Base-by-base conservation (phyloP, 2,113 vertebrate species). In the Mugil cephalus region DNA sequence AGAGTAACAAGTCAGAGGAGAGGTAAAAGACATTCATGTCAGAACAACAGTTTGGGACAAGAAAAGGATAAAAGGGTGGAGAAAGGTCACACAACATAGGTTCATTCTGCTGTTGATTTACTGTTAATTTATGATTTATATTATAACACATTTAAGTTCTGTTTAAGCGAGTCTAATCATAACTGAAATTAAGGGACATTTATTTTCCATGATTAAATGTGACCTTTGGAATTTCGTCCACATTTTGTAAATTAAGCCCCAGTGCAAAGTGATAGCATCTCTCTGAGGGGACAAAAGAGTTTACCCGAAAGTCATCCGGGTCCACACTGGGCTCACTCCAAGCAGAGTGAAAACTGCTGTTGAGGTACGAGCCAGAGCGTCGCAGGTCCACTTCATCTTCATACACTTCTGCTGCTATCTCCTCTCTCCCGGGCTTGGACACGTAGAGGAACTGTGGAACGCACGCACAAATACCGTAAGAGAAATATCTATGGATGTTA, bases 231-330 rank as follows among this genome's bases (percentile, higher is more conserved):
- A 67, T 77, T 71, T 86, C 67, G 48, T 79, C 64, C 14, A 58
- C 15, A 24, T 39, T 72, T 64, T 76, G 47, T 42, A 55, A 77
- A 63, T 75, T 10, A 43, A 66, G 21, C 58, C 52, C 69, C 10
- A 62, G 1, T 34, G 61, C 4, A 73, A 83, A 73, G 34, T 74
- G 59, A 76, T 69, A 73, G 38, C 64, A 79, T 82, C 48, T 64
- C 40, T 85, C 51, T 69, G 55, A 55, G 40, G 39, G 64, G 34
- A 63, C 24, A 38, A 78, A 45, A 35, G 67, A 7, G 30, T 91
- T 94, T 95, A 99, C 98, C 95, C 96, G 93, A 77, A 99, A 97
- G 90, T 99, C 98, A 75, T 97, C 96, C 1, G 97, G 94, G 85
- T 99, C 97, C 89, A 98, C 92, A 58, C 95, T 97, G 90, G 40